Evolutionary conservation across 2,888 invertebrate species (phyloP).

Genomic region (Chrysomela aeneicollis): DNA sequence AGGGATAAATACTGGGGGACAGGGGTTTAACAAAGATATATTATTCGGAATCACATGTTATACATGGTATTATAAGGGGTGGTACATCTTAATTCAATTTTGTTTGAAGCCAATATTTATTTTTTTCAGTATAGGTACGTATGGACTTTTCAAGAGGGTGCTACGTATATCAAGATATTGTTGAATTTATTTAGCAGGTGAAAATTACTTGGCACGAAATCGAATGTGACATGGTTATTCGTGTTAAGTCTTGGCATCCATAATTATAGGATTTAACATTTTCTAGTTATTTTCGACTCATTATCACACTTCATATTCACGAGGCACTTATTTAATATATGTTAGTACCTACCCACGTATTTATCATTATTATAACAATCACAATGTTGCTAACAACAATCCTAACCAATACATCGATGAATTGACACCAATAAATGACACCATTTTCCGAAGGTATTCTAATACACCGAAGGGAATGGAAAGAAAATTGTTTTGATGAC

Average conservation of each 20-base stretch:
- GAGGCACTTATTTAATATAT: background rate
- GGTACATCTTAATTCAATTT: slow-evolving; percentile 4
- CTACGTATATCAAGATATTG: background rate
- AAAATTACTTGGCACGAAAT: background rate
- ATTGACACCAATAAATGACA: too few relatives aligned
- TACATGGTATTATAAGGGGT: slow-evolving; percentile 10
- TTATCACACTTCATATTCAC: slow-evolving; percentile 11
- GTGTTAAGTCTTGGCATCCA: slow-evolving; percentile 25
- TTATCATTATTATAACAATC: too few relatives aligned
- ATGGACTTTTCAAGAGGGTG: too few relatives aligned
- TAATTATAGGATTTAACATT: slow-evolving; percentile 20
- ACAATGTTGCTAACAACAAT: too few relatives aligned
- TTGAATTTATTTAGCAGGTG: background rate
- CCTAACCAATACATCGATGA: too few relatives aligned
- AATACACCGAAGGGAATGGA: too few relatives aligned
- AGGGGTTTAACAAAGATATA: slow-evolving; percentile 16
- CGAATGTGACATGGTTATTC: slow-evolving; percentile 3
- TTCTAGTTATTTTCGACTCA: slow-evolving; percentile 27
- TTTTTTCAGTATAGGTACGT: background rate
- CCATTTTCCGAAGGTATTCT: too few relatives aligned
- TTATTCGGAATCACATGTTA: slow-evolving; percentile 20
- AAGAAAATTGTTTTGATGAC: too few relatives aligned
- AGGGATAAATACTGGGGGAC: slow-evolving; percentile 21
- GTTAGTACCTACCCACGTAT: background rate
- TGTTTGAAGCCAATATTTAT: background rate